Base-by-base conservation (phyloP, 2,113 vertebrate genomes). In the Zosterops pallidus region DNA sequence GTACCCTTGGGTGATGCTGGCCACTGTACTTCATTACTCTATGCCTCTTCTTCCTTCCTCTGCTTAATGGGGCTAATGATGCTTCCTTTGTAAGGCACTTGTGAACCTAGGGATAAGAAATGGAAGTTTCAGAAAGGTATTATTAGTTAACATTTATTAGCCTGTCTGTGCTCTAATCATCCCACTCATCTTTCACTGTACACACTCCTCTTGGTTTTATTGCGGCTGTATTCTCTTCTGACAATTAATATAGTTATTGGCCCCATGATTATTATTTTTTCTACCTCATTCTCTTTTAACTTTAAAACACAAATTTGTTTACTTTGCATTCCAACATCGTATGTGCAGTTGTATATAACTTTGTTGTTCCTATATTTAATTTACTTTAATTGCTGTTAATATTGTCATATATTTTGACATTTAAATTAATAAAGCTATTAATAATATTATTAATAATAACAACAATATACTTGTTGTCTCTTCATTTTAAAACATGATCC, bases 111-210 rank as follows among this genome's bases (percentile, higher is more conserved):
- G 35, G 65, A 84, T 86, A 94, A 93, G 69, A 86, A 93, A 95
- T 41, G 25, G 68, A 95, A 81, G 53, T 79, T 95, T 86, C 56
- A 86, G 76, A 71, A 77, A 83, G 47, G 13, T 55, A 67, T 77
- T 70, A 69, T 70, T 74, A 94, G 75, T 91, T 92, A 86, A 59
- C 68, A 53, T 83, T 88, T 95, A 83, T 93, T 94, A 88, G 24
- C 56, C 56, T 83, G 35, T 42, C 50, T 47, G 22, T 67, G 63
- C 33, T 50, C 18, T 87, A 64, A 88, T 83, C 2, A 8, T 28
- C 20, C 47, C 52, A 83, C 52, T 47, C 72, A 53, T 60, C 59
- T 59, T 91, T 74, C 76, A 74, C 21, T 16, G 11, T 52, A 49
- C 5, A 16, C 35, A 37, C 20, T 92, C 52, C 25, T 50, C 69